A percentile compares a stretch with the other conserved stretches of the same genome.
These are phyloP conservation scores for Pollenia griseotomentosa DNA, from an alignment of 2,888 invertebrate species.

Conservation along the genomic window DNA sequence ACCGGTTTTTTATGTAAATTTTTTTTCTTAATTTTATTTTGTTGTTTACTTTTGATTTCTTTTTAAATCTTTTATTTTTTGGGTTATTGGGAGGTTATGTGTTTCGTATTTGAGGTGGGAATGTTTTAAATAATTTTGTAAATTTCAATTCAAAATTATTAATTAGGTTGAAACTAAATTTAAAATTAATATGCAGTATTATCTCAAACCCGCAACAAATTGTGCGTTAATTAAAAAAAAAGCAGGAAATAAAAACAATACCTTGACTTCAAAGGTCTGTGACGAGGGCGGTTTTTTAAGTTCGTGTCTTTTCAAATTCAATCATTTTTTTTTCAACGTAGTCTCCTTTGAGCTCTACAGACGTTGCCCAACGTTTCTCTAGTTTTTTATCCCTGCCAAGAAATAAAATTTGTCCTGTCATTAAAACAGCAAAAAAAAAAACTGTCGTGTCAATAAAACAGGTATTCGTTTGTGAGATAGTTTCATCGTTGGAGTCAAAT, in stretches of 20 bases:
- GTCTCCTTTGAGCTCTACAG: too few relatives aligned
- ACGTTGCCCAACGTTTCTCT: neutral
- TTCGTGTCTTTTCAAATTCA: neutral
- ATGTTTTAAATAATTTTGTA: constrained; percentile 24
- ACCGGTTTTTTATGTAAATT: neutral
- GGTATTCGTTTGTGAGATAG: too few relatives aligned
- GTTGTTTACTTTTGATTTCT: neutral
- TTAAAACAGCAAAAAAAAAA: too few relatives aligned
- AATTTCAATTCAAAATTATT: constrained; percentile 29
- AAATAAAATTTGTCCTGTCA: too few relatives aligned
- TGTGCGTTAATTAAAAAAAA: neutral
- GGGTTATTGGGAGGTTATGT: neutral
- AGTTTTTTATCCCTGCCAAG: too few relatives aligned
- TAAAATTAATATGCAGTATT: neutral
- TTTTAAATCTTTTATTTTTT: neutral
- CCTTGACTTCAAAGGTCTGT: neutral
- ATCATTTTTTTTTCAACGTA: too few relatives aligned
- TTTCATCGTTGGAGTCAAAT: too few relatives aligned
- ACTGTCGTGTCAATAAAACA: too few relatives aligned
- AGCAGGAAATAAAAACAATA: constrained; percentile 2
- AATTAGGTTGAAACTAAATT: constrained; percentile 23
- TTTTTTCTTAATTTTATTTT: constrained; percentile 13
- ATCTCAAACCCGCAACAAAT: constrained; percentile 10
- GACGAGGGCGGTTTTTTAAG: too few relatives aligned
- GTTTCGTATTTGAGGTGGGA: constrained; percentile 31